Evolutionary conservation across 1,140 invertebrate genomes (phyloP).

Genomic region (Caligus rogercresseyi): DNA sequence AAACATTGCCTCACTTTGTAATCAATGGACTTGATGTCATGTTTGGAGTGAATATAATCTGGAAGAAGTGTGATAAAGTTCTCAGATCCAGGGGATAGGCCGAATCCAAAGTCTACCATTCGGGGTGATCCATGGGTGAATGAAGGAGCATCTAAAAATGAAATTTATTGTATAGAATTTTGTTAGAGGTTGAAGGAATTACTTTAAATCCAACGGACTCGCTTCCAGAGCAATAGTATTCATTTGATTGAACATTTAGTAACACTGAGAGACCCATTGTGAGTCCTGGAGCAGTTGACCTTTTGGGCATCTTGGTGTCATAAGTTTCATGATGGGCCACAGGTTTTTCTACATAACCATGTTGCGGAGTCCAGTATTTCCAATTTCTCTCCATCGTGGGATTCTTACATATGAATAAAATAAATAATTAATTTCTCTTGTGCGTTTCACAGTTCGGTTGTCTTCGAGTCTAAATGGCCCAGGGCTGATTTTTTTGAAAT

Average conservation of each 20-base stretch:
- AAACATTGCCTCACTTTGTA: background rate
- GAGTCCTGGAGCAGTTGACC: background rate
- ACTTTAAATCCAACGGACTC: conserved; percentile 15
- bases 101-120: conserved; percentile 13
- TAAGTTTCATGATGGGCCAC: background rate
- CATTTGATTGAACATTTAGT: conserved; percentile 11
- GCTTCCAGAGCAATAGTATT: conserved; percentile 10
- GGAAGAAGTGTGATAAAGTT: background rate
- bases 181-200: no score
- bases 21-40: background rate
- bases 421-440: conserved; percentile 1
- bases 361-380: conserved; percentile 5
- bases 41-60: background rate
- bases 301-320: background rate
- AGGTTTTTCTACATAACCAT: background rate
- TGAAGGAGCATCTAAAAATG: background rate
- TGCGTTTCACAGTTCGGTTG: no score
- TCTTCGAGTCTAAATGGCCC: no score
- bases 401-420: background rate
- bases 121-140: background rate
- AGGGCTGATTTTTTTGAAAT: no score
- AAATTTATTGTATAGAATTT: background rate
- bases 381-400: background rate
- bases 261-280: background rate
- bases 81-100: conserved; percentile 8